These are phyloP conservation scores for Alentia gelatinosa DNA, from an alignment of 2,888 invertebrate genomes.

Conservation along the genomic window DNA sequence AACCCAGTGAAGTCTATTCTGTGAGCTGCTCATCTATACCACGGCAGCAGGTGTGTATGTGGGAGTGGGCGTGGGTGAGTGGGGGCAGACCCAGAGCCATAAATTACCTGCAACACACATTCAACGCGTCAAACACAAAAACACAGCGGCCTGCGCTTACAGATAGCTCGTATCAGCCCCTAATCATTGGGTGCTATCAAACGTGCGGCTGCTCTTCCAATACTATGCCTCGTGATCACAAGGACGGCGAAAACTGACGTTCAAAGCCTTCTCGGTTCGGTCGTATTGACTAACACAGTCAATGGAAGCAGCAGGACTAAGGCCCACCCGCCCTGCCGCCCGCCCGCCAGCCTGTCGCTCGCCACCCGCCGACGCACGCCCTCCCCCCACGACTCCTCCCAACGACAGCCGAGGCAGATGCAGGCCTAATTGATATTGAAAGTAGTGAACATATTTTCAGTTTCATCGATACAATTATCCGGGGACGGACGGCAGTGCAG, in stretches of 20 bases:
- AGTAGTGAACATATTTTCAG: slow-evolving; percentile 22
- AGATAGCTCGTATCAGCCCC: slow-evolving; percentile 30
- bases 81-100: neutral
- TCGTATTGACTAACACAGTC: neutral
- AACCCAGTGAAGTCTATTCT: neutral
- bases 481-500: neutral
- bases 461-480: neutral
- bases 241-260: slow-evolving; percentile 3
- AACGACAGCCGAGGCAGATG: neutral
- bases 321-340: no score
- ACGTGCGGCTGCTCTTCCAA: slow-evolving; percentile 43
- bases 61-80: no score
- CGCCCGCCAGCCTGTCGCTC: no score
- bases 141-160: slow-evolving; percentile 6
- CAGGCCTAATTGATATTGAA: slow-evolving; percentile 3
- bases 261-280: neutral
- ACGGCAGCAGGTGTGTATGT: slow-evolving; percentile 1
- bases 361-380: no score
- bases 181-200: slow-evolving; percentile 26
- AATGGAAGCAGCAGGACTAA: slow-evolving; percentile 15
- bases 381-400: no score
- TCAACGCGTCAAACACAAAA: neutral
- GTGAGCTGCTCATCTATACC: neutral
- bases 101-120: neutral
- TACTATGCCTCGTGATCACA: slow-evolving; percentile 36